phyloP scores from a whole-genome alignment of 1,140 invertebrate species.

The Hesperophylax magnus region DNA sequence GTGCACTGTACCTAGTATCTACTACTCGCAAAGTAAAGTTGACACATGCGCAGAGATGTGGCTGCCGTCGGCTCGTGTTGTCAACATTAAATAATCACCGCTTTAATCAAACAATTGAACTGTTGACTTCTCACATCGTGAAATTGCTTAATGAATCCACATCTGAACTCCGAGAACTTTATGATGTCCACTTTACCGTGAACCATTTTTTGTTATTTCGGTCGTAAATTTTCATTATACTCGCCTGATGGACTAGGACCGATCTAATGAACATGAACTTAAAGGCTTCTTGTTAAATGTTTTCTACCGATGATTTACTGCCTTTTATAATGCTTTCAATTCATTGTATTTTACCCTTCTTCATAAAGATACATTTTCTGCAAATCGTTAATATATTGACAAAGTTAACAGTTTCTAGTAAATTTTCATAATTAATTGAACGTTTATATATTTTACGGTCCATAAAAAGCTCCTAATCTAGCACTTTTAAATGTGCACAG shows the following conservation, averaged over 20 bases:
- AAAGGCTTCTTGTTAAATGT: not conserved
- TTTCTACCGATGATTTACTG: constrained; percentile 8
- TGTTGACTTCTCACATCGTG: constrained; percentile 47
- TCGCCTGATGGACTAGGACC: not conserved
- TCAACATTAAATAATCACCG: constrained; percentile 47
- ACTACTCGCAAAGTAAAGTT: constrained; percentile 12
- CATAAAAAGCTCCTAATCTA: too few relatives aligned
- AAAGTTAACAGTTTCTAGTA: too few relatives aligned
- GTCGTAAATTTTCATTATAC: constrained; percentile 42
- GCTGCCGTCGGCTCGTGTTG: constrained; percentile 31
- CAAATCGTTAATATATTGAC: too few relatives aligned
- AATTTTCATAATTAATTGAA: too few relatives aligned
- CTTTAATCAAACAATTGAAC: constrained; percentile 50
- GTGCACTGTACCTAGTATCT: too few relatives aligned
- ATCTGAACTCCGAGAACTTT: constrained; percentile 36
- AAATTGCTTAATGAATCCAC: constrained; percentile 49
- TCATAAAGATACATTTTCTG: too few relatives aligned
- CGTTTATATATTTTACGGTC: too few relatives aligned
- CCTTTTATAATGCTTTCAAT: not conserved
- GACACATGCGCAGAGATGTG: constrained; percentile 34
- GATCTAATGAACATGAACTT: not conserved
- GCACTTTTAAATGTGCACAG: not conserved
- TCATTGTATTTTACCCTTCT: not conserved
- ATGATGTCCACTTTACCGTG: constrained; percentile 41
- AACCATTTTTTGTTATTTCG: constrained; percentile 35